Evolutionary conservation across 2,797 vertebrate species (phyloP), one percentile per base, ranked within the genome.

Genomic region (Saxicola maurus): DNA sequence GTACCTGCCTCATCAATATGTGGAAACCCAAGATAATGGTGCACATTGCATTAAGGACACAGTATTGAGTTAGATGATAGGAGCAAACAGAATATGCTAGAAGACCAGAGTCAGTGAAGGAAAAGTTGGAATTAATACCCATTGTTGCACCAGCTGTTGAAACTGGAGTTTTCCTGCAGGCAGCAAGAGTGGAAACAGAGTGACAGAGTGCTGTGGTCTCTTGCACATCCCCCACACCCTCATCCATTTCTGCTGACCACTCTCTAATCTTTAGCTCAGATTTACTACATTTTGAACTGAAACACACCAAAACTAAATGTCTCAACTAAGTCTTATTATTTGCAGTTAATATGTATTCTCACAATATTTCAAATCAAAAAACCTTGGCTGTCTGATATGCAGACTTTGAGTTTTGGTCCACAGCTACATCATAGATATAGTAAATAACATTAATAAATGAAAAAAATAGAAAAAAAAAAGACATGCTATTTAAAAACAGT

Each of bases 211-310:
- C 25, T 78, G 43, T 37, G 9, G 3, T 72, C 8, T 68, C 19
- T 75, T 72, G 9, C 28, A 43, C 12, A 24, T 4, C 2, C 7
- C 7, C 24, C 13, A 24, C 30, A 49, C 3, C 17, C 6, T 61
- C 30, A 10, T 4, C 1, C 7, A 5, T 35, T 87, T 66, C 38
- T 79, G 24, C 51, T 75, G 20, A 46, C 17, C 0, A 0, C 24
- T 61, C 2, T 66, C 7, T 55, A n/a, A 13, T 43, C 17, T 60
- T 30, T 56, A 13, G 12, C 19, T 73, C 72, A 87, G 55, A 53
- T 62, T 64, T n/a, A 74, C 8, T 11, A 10, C 5, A 2, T 57
- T 91, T 81, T 1, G 2, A 69, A 73, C 2, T 3, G 28, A 73
- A 43, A 2, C 4, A 17, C 52, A 24, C 7, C 4, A 52, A 82